phyloP scores from a whole-genome alignment of 2,888 invertebrate species.

The Agonopterix arenella region DNA sequence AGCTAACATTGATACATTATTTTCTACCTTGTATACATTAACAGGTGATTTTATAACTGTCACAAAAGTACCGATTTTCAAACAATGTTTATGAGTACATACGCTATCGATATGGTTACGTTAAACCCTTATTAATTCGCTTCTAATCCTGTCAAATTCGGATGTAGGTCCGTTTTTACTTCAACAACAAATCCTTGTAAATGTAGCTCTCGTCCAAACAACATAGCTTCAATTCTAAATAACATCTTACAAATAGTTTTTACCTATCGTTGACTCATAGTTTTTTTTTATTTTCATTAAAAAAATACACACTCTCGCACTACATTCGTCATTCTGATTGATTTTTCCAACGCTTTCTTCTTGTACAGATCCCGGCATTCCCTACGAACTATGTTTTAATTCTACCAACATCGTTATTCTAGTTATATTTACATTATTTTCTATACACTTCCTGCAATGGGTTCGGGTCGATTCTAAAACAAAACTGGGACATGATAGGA shows the following conservation, averaged over 20 bases:
- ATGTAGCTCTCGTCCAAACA: conserved; percentile 29
- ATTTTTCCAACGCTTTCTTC: conserved; percentile 29
- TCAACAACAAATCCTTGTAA: conserved; percentile 34
- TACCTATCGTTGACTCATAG: conserved; percentile 41
- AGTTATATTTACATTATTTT: conserved; percentile 56
- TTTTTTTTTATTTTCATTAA: conserved; percentile 35
- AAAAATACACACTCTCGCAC: conserved; percentile 66
- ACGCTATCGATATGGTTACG: conserved; percentile 70
- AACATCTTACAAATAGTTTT: conserved; percentile 56
- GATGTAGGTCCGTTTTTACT: conserved; percentile 36
- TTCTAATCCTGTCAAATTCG: conserved; percentile 52
- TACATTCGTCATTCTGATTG: conserved; percentile 32
- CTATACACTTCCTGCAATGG: conserved; percentile 67
- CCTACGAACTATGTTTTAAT: conserved; percentile 48
- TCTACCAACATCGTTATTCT: conserved; percentile 58
- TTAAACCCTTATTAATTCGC: conserved; percentile 42
- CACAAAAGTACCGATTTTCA: conserved; percentile 55
- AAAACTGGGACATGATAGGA: conserved; percentile 40
- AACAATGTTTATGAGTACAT: conserved; percentile 52
- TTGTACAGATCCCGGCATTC: conserved; percentile 54
- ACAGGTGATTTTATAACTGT: conserved; percentile 69
- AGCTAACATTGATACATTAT: conserved; percentile 69
- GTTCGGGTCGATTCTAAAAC: conserved; percentile 30
- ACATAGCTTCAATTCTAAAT: conserved; percentile 53
- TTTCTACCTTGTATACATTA: conserved; percentile 66